phyloP scores from a whole-genome alignment of 2,113 vertebrate genomes.

The Tonatia bakeri region DNA sequence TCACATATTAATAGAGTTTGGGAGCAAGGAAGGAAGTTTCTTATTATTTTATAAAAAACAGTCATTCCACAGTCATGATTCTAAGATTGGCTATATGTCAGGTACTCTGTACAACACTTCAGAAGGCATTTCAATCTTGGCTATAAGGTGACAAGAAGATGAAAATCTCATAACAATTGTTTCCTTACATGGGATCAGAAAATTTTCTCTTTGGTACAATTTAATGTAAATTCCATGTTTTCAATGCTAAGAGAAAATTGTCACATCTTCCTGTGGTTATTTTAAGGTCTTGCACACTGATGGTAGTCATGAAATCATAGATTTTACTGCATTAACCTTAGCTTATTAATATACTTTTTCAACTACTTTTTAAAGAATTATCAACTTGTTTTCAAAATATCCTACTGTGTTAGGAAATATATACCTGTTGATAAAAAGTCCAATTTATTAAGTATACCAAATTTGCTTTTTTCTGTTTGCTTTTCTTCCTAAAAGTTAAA shows the following conservation, averaged over 20 bases:
- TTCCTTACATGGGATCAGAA: neutral
- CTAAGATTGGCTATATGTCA: neutral
- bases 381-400: neutral
- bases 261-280: neutral
- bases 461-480: neutral
- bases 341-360: neutral
- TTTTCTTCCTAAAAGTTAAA: neutral
- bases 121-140: neutral
- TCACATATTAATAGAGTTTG: neutral
- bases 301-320: neutral
- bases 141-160: neutral
- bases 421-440: neutral
- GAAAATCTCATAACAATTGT: neutral
- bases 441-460: too few species aligned
- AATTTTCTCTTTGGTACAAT: neutral
- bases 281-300: neutral
- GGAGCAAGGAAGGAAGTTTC: neutral
- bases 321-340: neutral
- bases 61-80: neutral
- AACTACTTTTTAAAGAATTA: neutral
- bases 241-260: neutral
- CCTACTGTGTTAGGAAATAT: neutral
- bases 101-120: neutral
- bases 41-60: neutral
- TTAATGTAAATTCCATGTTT: neutral